Evolutionary conservation across 2,797 vertebrate genomes (phyloP), one percentile per base, ranked within the genome.

Genomic region (Myotis pilosus): DNA sequence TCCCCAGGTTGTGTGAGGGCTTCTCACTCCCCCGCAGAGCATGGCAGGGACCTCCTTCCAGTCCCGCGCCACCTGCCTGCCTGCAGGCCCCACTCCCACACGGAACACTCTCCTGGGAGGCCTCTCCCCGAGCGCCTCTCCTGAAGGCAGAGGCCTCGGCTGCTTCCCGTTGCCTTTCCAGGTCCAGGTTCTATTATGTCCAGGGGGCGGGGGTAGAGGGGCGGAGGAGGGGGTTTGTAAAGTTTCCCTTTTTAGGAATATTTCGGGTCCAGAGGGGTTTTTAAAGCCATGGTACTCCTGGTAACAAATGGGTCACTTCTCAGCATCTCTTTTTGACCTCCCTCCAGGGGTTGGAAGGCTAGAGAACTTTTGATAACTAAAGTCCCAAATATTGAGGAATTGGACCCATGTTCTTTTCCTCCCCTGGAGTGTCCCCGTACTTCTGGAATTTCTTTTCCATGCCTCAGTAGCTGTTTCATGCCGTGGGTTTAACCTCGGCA

Each of bases 161-260:
- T 30, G 12, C 74, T 84, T 60, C 36, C 10, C 38, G 13, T 16
- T 57, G 68, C 20, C 41, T 76, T 74, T 71, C 71, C 66, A 71
- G n/a, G 62, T 84, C 57, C 15, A 49, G 38, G 49, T 71, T 89
- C 41, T 53, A 13, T 33, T 17, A 28, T 53, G 47, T 36, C 44
- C 8, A 47, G 60, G 0, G 4, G 72, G 13, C 12, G 57, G 53
- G 20, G 0, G 4, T 5, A 10, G 55, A 0, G 57, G 25, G 5
- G 57, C 9, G 57, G 10, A 4, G 5, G 10, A n/a, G 25, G 28
- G 25, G 10, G 60, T 75, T 66, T 74, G 20, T 41, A 83, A 94
- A 94, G 20, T 38, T 38, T 72, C 23, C 60, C 16, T 79, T 87
- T 90, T 41, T 30, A 53, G 57, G 64, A 75, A 90, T 22, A 17